Evolutionary conservation across 2,797 vertebrate species (phyloP), one percentile per base, ranked within the genome.

Genomic region (Ptychobarbus kaznakovi): DNA sequence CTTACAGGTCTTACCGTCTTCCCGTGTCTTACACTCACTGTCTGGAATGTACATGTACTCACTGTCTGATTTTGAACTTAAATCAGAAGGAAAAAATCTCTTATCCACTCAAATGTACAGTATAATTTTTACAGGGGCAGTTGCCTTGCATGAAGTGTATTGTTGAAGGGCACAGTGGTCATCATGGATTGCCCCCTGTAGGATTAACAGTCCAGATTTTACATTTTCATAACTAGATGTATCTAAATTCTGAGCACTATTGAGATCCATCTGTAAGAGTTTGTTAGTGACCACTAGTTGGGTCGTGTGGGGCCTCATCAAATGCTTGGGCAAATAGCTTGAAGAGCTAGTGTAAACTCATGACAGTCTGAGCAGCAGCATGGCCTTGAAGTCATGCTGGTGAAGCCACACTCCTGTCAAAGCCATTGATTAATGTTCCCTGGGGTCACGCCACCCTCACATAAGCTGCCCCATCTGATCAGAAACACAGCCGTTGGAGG

Each of bases 321-420:
- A 87, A 91, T 89, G 86, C 78, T 87, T 53, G 22, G 61, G 74
- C 73, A 66, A 91, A 91, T 89, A 91, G 84, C 88, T 91, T 87
- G 9, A 89, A 87, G 88, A 91, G 88, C 92, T 91, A 90, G 89
- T 92, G 68, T 73, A 84, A 73, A 90, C 90, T 92, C 82, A 92
- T 92, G 93, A 94, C 91, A 91, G 89, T 91, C 89, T 61, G 89
- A 92, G 88, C 89, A 88, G 90, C 74, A 91, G 87, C 51, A 87
- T 91, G 92, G 92, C 94, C 94, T 95, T 93, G 93, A 82, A 94
- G 90, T 91, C 87, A 91, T 90, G 89, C 88, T 88, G 88, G 83
- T 91, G 90, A 73, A 88, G 86, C 89, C 90, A 89, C 84, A 87
- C 76, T 84, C 84, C 89, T 94, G 94, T 94, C 93, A 92, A 84